These are phyloP conservation scores for Fratercula arctica DNA, from an alignment of 2,797 vertebrate species.

Conservation along the genomic window DNA sequence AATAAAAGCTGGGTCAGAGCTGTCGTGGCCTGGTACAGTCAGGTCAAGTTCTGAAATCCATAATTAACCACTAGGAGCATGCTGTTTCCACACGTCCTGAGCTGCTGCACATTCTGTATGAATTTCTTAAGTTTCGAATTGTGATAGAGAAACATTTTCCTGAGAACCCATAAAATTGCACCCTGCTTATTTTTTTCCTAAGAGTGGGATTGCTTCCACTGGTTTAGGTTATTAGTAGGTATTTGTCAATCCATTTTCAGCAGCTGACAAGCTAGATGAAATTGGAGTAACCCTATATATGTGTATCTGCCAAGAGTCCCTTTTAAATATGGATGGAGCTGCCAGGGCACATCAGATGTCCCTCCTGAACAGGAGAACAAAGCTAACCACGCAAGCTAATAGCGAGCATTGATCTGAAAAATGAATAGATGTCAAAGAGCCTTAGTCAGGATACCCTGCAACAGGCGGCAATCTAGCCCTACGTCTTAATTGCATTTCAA, in stretches of 20 bases:
- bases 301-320: not conserved
- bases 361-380: not conserved
- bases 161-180: not conserved
- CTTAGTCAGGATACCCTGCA: not conserved
- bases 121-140: not conserved
- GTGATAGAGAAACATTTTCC: not conserved
- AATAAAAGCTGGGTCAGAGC: not conserved
- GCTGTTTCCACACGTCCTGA: not conserved
- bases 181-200: not conserved
- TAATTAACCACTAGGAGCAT: not conserved
- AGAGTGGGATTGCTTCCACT: not conserved
- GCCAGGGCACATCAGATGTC: constrained; percentile 11
- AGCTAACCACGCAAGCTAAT: constrained; percentile 16
- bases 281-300: not conserved
- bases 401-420: constrained; percentile 48
- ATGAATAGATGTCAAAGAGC: not conserved
- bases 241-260: constrained; percentile 11
- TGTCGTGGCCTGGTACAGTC: not conserved
- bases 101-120: not conserved
- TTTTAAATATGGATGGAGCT: constrained; percentile 20
- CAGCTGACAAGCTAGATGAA: not conserved
- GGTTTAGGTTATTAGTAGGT: not conserved
- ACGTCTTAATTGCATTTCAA: not conserved
- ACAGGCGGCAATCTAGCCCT: not conserved
- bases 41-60: not conserved